phyloP scores from a whole-genome alignment of 2,113 vertebrate genomes.

The Indicator indicator region DNA sequence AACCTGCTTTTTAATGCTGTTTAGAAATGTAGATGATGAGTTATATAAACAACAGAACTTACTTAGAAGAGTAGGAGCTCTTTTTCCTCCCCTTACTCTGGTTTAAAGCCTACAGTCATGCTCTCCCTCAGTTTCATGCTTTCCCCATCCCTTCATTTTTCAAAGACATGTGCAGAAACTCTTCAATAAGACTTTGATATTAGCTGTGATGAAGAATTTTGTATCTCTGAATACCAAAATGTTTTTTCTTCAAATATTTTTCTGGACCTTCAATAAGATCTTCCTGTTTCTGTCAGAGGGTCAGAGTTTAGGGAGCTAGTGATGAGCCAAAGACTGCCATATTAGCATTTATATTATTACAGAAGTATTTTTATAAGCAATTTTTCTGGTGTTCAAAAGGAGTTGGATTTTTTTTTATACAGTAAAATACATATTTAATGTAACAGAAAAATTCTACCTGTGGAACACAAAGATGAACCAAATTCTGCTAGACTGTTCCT shows the following conservation, averaged over 20 bases:
- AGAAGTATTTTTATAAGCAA: neutral
- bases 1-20: neutral
- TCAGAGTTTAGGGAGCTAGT: neutral
- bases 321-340: neutral
- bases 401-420: neutral
- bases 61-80: neutral
- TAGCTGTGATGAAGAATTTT: neutral
- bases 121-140: neutral
- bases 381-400: neutral
- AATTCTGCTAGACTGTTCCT: neutral
- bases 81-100: neutral
- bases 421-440: neutral
- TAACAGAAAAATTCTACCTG: neutral
- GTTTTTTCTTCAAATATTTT: conserved; percentile 52
- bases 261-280: neutral
- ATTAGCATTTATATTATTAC: neutral
- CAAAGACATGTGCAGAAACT: neutral
- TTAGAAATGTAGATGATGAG: neutral
- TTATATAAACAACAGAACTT: neutral
- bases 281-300: neutral
- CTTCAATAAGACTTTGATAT: neutral
- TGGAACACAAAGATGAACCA: neutral
- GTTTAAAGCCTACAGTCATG: neutral
- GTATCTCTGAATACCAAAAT: neutral
- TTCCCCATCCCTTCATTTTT: neutral